Base-by-base conservation (phyloP, 2,797 vertebrate species). In the Chelmon rostratus region DNA sequence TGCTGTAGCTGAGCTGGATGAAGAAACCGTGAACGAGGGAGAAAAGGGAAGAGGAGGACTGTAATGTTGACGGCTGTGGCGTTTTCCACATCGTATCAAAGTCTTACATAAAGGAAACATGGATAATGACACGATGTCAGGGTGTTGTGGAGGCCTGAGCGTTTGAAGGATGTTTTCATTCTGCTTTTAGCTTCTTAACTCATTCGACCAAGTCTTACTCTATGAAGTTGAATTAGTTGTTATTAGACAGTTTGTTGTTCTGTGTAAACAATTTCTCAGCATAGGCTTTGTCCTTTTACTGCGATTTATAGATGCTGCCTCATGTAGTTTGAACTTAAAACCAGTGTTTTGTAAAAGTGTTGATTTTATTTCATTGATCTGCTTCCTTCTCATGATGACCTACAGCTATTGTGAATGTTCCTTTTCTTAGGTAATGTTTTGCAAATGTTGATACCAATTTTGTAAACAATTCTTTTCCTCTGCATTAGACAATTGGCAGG, bases 181-280 rank as follows among this genome's bases (percentile, higher is more conserved):
- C 62, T 83, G 56, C 66, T 76, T 83, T 81, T 50, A 64, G 46
- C 76, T 85, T 77, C 50, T 81, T 61, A 68, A 73, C 80, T 70
- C 68, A 23, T 56, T 81, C 40, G 72, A 68, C 50, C 25, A 77
- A 85, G 90, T 92, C 91, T 91, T 89, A 93, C 70, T 70, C 31
- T 81, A 0, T 67, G 59, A 33, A 25, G 49, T 61, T 66, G 8
- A 40, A 25, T 57, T 64, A 47, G 65, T 63, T 56, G 65, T 68
- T 62, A 65, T 68, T 62, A 65, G 79, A 77, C 25, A 28, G 33
- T 65, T 73, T 67, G 50, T 68, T 28, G 66, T 44, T 71, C 70
- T 25, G n/a, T 74, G 46, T 54, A n/a, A 53, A 73, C 35, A 16
- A 3, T 52, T 71, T 70, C 49, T 54, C 42, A 37, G 35, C 31